phyloP scores from a whole-genome alignment of 2,797 vertebrate species.

The Poecile montanus region DNA sequence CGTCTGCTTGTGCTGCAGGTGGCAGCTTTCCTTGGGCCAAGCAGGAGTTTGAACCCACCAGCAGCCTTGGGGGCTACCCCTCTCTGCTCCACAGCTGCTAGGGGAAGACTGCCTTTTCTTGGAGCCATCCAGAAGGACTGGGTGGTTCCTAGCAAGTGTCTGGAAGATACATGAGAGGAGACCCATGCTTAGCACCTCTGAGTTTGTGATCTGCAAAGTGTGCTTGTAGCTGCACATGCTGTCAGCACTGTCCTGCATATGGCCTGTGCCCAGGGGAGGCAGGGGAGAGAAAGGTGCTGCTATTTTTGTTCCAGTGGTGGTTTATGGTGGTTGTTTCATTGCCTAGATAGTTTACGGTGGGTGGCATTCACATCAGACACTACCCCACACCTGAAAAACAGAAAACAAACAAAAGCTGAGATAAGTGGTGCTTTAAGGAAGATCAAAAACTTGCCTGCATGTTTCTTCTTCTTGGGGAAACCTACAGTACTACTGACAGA shows the following conservation, averaged over 20 bases:
- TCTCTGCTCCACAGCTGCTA: background rate
- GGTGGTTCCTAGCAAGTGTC: fast-evolving
- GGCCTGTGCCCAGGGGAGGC: background rate
- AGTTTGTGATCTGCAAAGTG: background rate
- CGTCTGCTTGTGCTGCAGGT: fast-evolving
- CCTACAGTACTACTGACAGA: background rate
- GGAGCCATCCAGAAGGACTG: background rate
- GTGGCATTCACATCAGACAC: slow-evolving; percentile 49
- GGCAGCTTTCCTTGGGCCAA: background rate
- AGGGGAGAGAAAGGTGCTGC: slow-evolving; percentile 15
- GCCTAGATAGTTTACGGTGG: slow-evolving; percentile 22
- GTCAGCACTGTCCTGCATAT: background rate
- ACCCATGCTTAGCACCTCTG: background rate
- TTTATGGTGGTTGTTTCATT: background rate
- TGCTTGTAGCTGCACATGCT: background rate
- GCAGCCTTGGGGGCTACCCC: background rate
- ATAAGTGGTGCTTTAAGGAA: slow-evolving; percentile 20
- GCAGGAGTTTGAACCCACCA: background rate
- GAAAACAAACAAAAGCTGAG: slow-evolving; percentile 62
- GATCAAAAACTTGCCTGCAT: slow-evolving; percentile 48
- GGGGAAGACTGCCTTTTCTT: background rate
- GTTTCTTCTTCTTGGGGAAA: slow-evolving; percentile 30
- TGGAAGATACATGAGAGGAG: background rate
- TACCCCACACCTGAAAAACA: slow-evolving; percentile 1
- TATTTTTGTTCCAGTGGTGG: slow-evolving; percentile 1